Percentiles rank a stretch among this genome's conserved stretches.
phyloP scores from a whole-genome alignment of 2,888 invertebrate genomes.

The Willowsia nigromaculata region DNA sequence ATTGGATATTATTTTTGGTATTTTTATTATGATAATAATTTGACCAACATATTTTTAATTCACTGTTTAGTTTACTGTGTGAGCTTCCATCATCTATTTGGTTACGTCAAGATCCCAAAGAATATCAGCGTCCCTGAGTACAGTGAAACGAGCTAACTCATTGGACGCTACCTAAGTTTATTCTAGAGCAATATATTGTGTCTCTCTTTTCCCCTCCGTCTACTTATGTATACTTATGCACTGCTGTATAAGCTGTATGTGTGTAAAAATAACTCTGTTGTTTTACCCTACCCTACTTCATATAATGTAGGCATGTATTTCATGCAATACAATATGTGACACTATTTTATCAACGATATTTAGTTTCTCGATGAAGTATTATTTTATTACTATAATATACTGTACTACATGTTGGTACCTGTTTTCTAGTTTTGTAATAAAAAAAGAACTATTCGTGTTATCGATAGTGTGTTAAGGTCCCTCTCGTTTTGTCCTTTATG shows the following conservation, averaged over 20 bases:
- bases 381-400: constrained; percentile 34
- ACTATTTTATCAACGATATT: neutral
- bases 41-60: neutral
- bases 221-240: constrained; percentile 33
- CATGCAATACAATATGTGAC: neutral
- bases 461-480: constrained; percentile 48
- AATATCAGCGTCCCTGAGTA: constrained; percentile 89
- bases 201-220: constrained; percentile 15
- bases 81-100: constrained; percentile 93
- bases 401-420: constrained; percentile 48
- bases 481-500: neutral
- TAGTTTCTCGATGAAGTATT: constrained; percentile 1
- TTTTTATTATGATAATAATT: neutral
- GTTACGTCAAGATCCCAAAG: constrained; percentile 92
- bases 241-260: too few species aligned
- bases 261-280: constrained; percentile 32
- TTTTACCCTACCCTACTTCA: constrained; percentile 13
- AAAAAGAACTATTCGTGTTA: constrained; percentile 40
- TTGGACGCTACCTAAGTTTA: neutral
- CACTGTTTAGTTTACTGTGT: constrained; percentile 89
- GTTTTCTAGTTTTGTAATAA: constrained; percentile 55
- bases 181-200: neutral
- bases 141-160: constrained; percentile 36
- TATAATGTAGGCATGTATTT: constrained; percentile 21
- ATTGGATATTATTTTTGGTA: neutral